Base-by-base conservation (phyloP, 1,140 invertebrate species). In the Kradibia gibbosae region DNA sequence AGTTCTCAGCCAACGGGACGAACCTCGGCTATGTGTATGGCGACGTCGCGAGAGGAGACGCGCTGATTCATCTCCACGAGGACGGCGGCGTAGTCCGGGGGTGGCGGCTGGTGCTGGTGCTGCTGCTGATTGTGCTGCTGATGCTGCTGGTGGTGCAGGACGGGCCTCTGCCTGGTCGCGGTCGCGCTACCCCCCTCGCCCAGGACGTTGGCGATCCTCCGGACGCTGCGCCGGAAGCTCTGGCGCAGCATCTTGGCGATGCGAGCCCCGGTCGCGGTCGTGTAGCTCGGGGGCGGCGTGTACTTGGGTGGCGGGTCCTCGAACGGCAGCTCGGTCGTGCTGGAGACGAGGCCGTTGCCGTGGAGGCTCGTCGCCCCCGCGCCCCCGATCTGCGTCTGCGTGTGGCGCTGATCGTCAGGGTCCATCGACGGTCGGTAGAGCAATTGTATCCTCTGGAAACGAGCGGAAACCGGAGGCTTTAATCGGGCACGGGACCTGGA, bases 241-340 rank as follows among this genome's bases (percentile, higher is more conserved):
- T 96, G 94, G 1, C 96, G 92, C 45, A 97, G 86, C 83, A 97
- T 91, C 84, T 97, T 97, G 5, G 95, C 95, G 79, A 96, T 93
- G 71, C 95, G 93, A 0, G 95, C 95, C 17, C 96, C 96, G 0
- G 97, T 98, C 1, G 97, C 97, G 17, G 96, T 98, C 7, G 96
- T 96, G 87, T 98, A 98, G 31, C 96, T 97, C 3, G 97, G 97
- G 3, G 97, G 97, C 13, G 97, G 97, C 0, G 96, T 98, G 87
- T 98, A 98, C 88, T 98, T 98, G 25, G 97, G 97, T 17, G 97
- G 97, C 11, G 96, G 96, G 91, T 97, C 96, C 86, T 96, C 94
- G 15, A 93, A 91, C 67, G 91, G 89, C 78, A 90, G 79, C 67
- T 90, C 89, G 71, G 90, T 87, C 57, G 88, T 88, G 0, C 86